Base-by-base conservation (phyloP, 2,797 vertebrate species). In the Rhabdophis nuchalis region DNA sequence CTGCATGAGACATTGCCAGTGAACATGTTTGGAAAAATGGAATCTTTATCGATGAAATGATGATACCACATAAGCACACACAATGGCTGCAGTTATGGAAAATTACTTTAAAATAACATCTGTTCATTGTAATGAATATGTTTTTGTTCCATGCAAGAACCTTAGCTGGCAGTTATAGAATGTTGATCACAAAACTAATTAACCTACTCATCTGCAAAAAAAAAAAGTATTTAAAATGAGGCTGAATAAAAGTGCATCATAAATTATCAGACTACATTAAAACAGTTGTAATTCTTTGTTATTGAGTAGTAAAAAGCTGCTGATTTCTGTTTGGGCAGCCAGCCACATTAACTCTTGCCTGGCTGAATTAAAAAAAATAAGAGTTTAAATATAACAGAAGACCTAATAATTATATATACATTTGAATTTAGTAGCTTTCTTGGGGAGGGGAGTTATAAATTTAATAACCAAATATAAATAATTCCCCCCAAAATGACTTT, bases 141-240 rank as follows among this genome's bases (percentile, higher is more conserved):
- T 91, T 95, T 95, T 92, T 94, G 2, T 85, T 93, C 87, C 36
- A 85, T 86, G 5, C 10, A 87, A 90, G 7, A 29, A 58, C 20
- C 53, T 53, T 56, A 91, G 16, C 32, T 92, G 88, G 14, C 50
- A 96, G 29, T 89, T 94, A 53, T 46, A 56, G 29, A 91, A 92
- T 64, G 23, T 91, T 95, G 56, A 93, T 95, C 64, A 92, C 46
- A 93, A 95, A 95, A 93, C 54, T 93, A 93, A 96, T 93, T 95
- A 93, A 94, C 56, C 50, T 88, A 32, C 14, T 94, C 52, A 88
- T 94, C 91, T 86, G 61, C 61, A 91, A 86, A 56, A 29, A 89
- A 36, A 25, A 0, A 53, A 14, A 60, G 32, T 68, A 87, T 29
- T 94, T 91, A 91, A 72, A 58, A n/a, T 32, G 77, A 94, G 87